A percentile compares a stretch with the other conserved stretches of the same genome.
phyloP scores from a whole-genome alignment of 2,888 invertebrate species.

The Polydrusus pterygomalis region DNA sequence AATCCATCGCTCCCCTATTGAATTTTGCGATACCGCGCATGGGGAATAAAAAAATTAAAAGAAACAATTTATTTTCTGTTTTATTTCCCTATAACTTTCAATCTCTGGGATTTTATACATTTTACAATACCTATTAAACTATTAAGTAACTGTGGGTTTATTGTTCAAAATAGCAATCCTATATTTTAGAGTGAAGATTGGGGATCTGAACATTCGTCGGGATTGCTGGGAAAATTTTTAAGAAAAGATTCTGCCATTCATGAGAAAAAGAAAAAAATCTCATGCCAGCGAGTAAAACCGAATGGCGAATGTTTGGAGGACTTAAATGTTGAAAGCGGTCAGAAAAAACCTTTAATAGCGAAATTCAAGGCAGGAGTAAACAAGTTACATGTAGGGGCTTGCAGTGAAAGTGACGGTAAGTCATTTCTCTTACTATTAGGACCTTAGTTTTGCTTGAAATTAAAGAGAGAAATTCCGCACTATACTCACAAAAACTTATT shows the following conservation, averaged over 20 bases:
- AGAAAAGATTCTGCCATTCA: conserved; percentile 76
- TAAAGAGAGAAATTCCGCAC: too few relatives aligned
- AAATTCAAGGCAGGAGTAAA: conserved; percentile 83
- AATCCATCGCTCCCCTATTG: too few relatives aligned
- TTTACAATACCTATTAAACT: too few relatives aligned
- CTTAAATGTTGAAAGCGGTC: conserved; percentile 53
- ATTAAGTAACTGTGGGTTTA: background rate
- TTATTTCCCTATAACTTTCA: too few relatives aligned
- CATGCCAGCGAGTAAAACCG: conserved; percentile 61
- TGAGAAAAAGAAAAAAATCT: conserved; percentile 66
- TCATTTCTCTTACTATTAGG: conserved; percentile 9
- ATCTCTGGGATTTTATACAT: too few relatives aligned
- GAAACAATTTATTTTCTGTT: too few relatives aligned
- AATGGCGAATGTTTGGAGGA: conserved; percentile 60
- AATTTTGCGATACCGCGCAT: too few relatives aligned
- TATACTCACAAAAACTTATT: too few relatives aligned
- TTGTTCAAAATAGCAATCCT: background rate
- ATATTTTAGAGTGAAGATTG: conserved; percentile 79
- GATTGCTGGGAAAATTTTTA: conserved; percentile 80
- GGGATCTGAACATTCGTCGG: conserved; percentile 83
- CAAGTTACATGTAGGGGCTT: conserved; percentile 67
- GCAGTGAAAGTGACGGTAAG: conserved; percentile 82
- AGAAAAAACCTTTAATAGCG: conserved; percentile 79
- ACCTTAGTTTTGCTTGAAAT: too few relatives aligned
- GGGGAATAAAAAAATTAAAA: too few relatives aligned